phyloP scores from a whole-genome alignment of 2,888 invertebrate genomes.

The Andrena praecox region DNA sequence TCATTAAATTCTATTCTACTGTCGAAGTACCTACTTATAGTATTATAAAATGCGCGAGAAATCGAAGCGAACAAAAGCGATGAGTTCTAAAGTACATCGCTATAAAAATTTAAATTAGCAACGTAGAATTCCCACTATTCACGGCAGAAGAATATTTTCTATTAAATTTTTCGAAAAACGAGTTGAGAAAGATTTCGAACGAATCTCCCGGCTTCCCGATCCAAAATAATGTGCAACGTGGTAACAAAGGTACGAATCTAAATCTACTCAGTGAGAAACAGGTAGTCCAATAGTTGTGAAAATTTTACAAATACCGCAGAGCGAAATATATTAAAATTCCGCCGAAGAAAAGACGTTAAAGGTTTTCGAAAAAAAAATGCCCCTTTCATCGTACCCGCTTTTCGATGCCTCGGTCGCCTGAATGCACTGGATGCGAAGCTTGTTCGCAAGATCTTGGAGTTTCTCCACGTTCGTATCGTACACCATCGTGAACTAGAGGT shows the following conservation, averaged over 20 bases:
- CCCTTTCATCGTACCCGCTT: conserved; percentile 86
- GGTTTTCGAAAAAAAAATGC: not conserved
- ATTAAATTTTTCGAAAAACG: not conserved
- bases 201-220: not conserved
- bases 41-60: not conserved
- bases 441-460: conserved; percentile 88
- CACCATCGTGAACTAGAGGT: conserved; percentile 70
- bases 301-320: not conserved
- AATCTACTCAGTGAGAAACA: not conserved
- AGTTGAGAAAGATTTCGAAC: not conserved
- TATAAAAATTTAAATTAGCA: not conserved
- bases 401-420: conserved; percentile 88
- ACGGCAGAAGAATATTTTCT: not conserved
- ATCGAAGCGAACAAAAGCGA: not conserved
- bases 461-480: conserved; percentile 79
- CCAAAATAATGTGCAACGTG: not conserved
- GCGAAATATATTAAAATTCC: not conserved
- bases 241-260: not conserved
- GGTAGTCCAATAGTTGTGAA: not conserved
- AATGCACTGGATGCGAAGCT: conserved; percentile 88
- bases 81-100: not conserved
- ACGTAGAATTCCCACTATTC: not conserved
- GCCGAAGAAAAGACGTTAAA: not conserved
- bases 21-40: not conserved
- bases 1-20: not conserved